phyloP scores from a whole-genome alignment of 2,113 vertebrate genomes.

The Struthidea cinerea region DNA sequence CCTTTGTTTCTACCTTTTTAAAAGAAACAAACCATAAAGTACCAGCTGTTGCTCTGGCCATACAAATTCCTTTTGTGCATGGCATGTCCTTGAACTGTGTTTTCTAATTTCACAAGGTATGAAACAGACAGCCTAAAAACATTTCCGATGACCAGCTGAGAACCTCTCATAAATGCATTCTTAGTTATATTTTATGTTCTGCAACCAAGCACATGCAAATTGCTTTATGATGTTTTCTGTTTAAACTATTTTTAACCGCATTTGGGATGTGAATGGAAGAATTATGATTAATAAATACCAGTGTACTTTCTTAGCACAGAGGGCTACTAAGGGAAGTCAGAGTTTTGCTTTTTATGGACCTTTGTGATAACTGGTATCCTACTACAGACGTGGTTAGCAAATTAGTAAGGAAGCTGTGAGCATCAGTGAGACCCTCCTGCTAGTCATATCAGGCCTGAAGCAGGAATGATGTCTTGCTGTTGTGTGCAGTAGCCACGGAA shows the following conservation, averaged over 20 bases:
- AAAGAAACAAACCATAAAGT: background rate
- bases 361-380: background rate
- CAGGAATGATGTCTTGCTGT: background rate
- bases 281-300: background rate
- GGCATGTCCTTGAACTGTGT: background rate
- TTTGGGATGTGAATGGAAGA: background rate
- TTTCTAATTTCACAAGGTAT: background rate
- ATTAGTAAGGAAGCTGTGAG: background rate
- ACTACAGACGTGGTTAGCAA: background rate
- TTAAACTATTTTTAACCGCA: background rate
- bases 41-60: background rate
- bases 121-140: background rate
- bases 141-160: background rate
- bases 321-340: background rate
- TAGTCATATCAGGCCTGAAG: background rate
- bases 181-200: background rate
- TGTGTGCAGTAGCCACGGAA: background rate
- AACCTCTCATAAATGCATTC: background rate
- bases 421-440: background rate
- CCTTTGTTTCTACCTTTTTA: background rate
- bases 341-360: background rate
- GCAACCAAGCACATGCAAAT: background rate
- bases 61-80: background rate
- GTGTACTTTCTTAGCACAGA: background rate
- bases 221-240: background rate